Base-by-base conservation (phyloP, 1,140 invertebrate species). In the Homarus americanus region DNA sequence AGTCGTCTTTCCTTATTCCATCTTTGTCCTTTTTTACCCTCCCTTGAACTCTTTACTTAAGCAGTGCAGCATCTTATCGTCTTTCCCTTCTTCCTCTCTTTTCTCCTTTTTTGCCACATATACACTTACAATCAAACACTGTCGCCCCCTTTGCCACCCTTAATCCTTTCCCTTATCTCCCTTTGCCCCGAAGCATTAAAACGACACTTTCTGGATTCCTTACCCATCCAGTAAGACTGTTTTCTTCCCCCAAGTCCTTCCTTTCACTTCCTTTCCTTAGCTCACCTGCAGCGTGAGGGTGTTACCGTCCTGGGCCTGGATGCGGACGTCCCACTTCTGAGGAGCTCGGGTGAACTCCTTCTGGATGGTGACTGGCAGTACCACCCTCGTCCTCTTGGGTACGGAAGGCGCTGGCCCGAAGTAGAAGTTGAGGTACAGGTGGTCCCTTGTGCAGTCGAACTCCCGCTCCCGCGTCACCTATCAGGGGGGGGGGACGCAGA, bases 341-440 rank as follows among this genome's bases (percentile, higher is more conserved):
- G 92, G 93, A 93, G 91, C 88, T 91, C 94, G 92, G 89, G 94
- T 75, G 78, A 96, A 94, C 93, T 95, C 93, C 93, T 94, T 76
- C 91, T 93, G 93, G 96, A 92, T 82, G 24, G 92, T 93, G 0
- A 96, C 92, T 63, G 94, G 94, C 80, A 96, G 93, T 4, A 95
- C 94, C 0, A 95, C 95, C 90, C 95, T 94, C 0, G 96, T 96
- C n/a, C 96, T 96, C 94, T 96, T 96, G 1, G 96, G 95, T 20
- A 95, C 94, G 41, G 94, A 93, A 0, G 96, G 95, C 73, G 95
- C 95, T 32, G 96, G 95, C 93, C 94, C 94, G 44, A 94, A 93
- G 79, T 93, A 91, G 90, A 94, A 94, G 38, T 94, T 93, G 38
- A 95, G 82, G 69, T 93, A 93, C 7, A 95, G 91, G 7, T 93